phyloP scores from a whole-genome alignment of 92 coral and sea anemone species.

The Nematostella vectensis region DNA sequence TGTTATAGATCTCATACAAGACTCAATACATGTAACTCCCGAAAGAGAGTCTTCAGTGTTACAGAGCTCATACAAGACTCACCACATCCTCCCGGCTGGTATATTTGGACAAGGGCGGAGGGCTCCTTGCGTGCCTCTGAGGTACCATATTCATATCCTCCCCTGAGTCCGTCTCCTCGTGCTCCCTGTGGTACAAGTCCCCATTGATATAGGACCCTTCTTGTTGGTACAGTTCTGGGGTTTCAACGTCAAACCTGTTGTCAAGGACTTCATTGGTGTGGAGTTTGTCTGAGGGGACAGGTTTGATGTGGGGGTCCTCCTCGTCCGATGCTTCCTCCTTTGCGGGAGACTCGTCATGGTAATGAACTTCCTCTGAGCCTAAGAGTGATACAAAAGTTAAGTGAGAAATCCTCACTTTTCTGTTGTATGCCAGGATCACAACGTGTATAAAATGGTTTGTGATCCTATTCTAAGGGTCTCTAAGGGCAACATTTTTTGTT shows the following conservation, averaged over 20 bases:
- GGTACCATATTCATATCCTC: constrained; percentile 94
- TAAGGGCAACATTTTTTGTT: no score
- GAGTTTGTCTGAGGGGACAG: not conserved
- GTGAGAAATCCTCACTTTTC: no score
- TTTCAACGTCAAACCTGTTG: not conserved
- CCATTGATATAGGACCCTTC: constrained; percentile 58
- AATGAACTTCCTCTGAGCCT: constrained; percentile 1
- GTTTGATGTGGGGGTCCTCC: not conserved
- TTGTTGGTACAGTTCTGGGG: constrained; percentile 1
- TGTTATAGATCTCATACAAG: no score
- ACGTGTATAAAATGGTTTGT: no score
- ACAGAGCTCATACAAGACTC: no score
- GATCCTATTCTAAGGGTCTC: no score
- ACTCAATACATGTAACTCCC: no score
- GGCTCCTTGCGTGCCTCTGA: constrained; percentile 30
- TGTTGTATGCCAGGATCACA: no score
- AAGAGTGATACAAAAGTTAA: not conserved
- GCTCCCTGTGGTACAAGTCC: constrained; percentile 43
- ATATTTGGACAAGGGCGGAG: constrained; percentile 65
- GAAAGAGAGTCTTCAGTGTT: no score
- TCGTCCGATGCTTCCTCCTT: not conserved
- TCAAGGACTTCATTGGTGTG: constrained; percentile 4
- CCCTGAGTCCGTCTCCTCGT: constrained; percentile 81
- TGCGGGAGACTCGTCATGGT: not conserved
- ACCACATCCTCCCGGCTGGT: constrained; percentile 77